Evolutionary conservation across 2,797 vertebrate genomes (phyloP).

Genomic region (Thaleichthys pacificus): DNA sequence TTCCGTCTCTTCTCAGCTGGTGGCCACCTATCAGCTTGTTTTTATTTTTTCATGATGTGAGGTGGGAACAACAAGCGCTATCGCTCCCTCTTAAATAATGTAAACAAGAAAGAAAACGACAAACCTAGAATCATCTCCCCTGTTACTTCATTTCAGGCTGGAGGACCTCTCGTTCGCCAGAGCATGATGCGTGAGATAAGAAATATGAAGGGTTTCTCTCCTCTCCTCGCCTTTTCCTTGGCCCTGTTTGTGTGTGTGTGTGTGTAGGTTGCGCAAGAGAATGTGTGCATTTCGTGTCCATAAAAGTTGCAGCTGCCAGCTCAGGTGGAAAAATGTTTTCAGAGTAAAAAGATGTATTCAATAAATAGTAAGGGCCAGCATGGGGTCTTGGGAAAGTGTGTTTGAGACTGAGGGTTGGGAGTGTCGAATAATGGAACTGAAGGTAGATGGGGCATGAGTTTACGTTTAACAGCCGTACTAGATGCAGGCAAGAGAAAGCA

Average conservation of each 20-base stretch:
- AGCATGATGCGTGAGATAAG: constrained; percentile 79
- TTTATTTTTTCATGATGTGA: constrained; percentile 95
- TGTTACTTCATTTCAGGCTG: constrained; percentile 92
- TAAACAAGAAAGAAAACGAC: constrained; percentile 62
- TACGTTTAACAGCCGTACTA: constrained; percentile 98
- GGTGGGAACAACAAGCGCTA: constrained; percentile 84
- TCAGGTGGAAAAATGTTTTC: constrained; percentile 98
- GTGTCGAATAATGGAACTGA: constrained; percentile 92
- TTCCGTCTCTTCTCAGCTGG: constrained; percentile 88
- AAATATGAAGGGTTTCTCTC: constrained; percentile 58
- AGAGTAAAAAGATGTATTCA: constrained; percentile 99
- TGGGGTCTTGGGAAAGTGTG: constrained; percentile 92
- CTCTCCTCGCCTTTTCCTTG: constrained; percentile 46
- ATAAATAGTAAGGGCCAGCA: constrained; percentile 99
- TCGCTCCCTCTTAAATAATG: constrained; percentile 81
- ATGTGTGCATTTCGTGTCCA: constrained; percentile 63
- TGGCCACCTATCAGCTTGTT: constrained; percentile 84
- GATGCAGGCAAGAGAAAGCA: constrained; percentile 88
- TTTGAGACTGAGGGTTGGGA: constrained; percentile 94
- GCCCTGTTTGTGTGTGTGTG: constrained; percentile 49
- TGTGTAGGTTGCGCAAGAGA: constrained; percentile 1
- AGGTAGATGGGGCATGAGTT: constrained; percentile 98
- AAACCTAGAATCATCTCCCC: constrained; percentile 82
- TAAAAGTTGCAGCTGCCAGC: constrained; percentile 97
- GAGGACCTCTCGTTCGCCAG: constrained; percentile 78